phyloP scores from a whole-genome alignment of 2,113 vertebrate species.

The Corythornis vintsioides region DNA sequence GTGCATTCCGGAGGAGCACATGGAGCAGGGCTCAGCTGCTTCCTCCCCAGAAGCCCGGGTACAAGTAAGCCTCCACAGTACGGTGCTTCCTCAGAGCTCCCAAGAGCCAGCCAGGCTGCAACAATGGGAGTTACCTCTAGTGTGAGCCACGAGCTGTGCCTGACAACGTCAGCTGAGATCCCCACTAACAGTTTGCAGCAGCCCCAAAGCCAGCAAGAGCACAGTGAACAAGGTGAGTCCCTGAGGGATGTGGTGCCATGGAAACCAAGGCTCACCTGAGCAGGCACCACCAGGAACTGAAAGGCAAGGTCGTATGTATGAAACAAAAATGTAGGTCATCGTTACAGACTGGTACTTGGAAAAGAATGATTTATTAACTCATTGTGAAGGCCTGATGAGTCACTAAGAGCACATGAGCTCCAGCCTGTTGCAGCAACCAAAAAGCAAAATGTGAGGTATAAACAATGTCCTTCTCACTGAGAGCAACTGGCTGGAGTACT shows the following conservation, averaged over 20 bases:
- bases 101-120: neutral
- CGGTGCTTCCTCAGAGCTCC: neutral
- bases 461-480: neutral
- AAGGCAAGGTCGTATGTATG: neutral
- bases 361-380: neutral
- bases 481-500: neutral
- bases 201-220: neutral
- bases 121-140: neutral
- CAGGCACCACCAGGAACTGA: neutral
- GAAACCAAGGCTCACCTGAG: neutral
- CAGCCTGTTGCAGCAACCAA: neutral
- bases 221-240: neutral
- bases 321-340: neutral
- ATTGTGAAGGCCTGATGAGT: neutral
- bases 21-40: neutral
- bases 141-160: neutral
- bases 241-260: neutral
- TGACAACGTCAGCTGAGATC: neutral
- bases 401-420: neutral
- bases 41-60: neutral
- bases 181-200: neutral
- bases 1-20: neutral
- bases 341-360: neutral
- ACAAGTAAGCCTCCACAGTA: neutral
- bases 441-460: neutral